Evolutionary conservation across 1,140 invertebrate genomes (phyloP), one percentile per base, ranked within the genome.

Genomic region (Dermatophagoides farinae): DNA sequence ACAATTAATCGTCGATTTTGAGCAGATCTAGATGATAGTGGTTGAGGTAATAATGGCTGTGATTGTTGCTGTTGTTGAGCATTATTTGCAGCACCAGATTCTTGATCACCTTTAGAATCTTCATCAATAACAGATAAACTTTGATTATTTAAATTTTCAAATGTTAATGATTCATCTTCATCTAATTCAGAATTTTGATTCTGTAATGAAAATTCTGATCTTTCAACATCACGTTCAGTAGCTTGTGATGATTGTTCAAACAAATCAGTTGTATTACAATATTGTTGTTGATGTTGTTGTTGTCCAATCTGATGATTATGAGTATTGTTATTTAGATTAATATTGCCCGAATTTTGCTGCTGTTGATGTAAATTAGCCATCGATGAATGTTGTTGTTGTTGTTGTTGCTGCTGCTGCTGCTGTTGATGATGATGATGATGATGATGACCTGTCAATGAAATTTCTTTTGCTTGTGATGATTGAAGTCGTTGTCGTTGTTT

Each of bases 181-280:
- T 62, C 43, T 37, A 62, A 54, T 50, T 64, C 61, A 6, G 62
- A 64, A 51, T 51, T 64, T 43, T 64, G 62, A 38, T 64, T 60
- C 38, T 55, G 44, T 10, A 64, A 41, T 22, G 50, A 47, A 25
- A 64, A 64, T 43, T 61, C 53, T 16, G 51, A 63, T 41, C 44
- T n/a, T 37, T 53, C 59, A 18, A 64, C 20, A 53, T 64, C 62
- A 20, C 40, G 41, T 41, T 64, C 62, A 38, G 62, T 64, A 2
- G 62, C 62, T 43, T 64, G 62, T 16, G 59, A 61, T n/a, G 59
- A 61, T 53, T 64, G 61, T 31, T 47, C 57, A 37, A 8, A 37
- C 11, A 51, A 38, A 43, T 57, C 60, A 5, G 20, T 50, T 12
- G 47, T 14, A 31, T 31, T 31, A 50, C 47, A 23, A 25, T 22